Evolutionary conservation across 2,888 invertebrate genomes (phyloP).

Genomic region (Heliconius ismenius): DNA sequence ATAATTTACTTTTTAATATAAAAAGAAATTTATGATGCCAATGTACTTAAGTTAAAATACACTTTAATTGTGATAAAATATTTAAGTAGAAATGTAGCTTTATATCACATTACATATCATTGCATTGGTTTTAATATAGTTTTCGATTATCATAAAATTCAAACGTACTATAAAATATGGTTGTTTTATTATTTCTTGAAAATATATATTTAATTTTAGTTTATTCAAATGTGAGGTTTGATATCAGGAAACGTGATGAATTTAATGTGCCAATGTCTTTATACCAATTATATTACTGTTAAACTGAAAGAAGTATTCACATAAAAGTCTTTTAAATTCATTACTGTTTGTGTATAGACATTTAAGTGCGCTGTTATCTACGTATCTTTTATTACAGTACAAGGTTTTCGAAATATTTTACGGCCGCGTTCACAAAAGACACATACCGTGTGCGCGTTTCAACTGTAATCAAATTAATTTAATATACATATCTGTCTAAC

Average conservation of each 20-base stretch:
- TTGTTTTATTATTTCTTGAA: conserved; percentile 13
- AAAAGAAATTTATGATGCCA: not conserved
- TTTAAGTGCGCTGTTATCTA: conserved; percentile 35
- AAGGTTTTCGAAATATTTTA: conserved; percentile 36
- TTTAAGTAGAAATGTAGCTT: not conserved
- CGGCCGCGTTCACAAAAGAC: conserved; percentile 25
- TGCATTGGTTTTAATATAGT: conserved; percentile 11
- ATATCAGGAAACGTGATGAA: conserved; percentile 16
- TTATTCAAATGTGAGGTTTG: conserved; percentile 5
- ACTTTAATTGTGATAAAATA: conserved; percentile 9
- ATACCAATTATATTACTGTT: conserved; percentile 31
- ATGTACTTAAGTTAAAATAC: not conserved
- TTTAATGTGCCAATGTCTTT: conserved; percentile 33
- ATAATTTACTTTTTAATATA: not conserved
- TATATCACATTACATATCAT: not conserved
- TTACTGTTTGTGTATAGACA: conserved; percentile 36
- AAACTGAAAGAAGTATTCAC: conserved; percentile 31
- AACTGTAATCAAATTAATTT: conserved; percentile 27
- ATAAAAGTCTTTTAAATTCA: conserved; percentile 36
- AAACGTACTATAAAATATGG: conserved; percentile 8
- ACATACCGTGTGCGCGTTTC: conserved; percentile 16
- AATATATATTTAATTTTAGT: conserved; percentile 3
- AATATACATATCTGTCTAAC: conserved; percentile 8
- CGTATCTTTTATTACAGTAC: conserved; percentile 34
- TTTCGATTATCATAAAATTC: conserved; percentile 28